These are phyloP conservation scores for Sus cebifrons DNA, from an alignment of 2,797 vertebrate species.

Conservation along the genomic window DNA sequence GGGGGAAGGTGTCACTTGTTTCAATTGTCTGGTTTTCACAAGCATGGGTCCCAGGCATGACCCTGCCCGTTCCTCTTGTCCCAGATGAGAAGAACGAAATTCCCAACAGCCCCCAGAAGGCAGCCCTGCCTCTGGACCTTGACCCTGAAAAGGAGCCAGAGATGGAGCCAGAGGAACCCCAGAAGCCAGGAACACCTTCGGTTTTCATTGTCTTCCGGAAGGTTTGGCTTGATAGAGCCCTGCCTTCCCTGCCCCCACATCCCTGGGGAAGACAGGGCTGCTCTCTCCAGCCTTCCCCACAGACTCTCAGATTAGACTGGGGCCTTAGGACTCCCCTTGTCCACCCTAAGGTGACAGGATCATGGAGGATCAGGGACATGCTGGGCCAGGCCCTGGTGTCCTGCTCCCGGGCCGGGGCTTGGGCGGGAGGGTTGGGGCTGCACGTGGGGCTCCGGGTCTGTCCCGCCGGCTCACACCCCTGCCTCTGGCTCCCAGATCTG, in stretches of 20 bases:
- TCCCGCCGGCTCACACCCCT: constrained; percentile 23
- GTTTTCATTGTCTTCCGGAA: constrained; percentile 92
- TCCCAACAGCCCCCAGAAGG: constrained; percentile 69
- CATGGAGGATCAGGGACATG: background rate
- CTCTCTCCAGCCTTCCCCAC: background rate
- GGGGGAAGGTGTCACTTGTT: too few relatives aligned
- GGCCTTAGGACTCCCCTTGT: background rate
- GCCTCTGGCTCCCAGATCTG: constrained; percentile 91
- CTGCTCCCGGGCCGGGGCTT: rapidly evolving
- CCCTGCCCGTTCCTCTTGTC: background rate
- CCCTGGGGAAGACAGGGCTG: background rate
- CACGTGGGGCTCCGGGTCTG: background rate
- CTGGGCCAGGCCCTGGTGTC: background rate
- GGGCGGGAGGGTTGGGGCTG: background rate
- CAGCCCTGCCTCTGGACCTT: constrained; percentile 71
- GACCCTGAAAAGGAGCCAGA: constrained; percentile 79
- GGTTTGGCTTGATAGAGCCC: constrained; percentile 85
- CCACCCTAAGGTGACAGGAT: background rate
- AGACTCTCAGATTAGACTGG: background rate
- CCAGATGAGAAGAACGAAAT: constrained; percentile 83
- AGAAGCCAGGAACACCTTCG: constrained; percentile 83
- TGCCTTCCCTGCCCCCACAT: too few relatives aligned
- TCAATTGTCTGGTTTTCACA: background rate
- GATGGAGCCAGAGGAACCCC: background rate
- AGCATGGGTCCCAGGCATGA: background rate